phyloP scores from a whole-genome alignment of 2,797 vertebrate species.

The Distichodus sexfasciatus region DNA sequence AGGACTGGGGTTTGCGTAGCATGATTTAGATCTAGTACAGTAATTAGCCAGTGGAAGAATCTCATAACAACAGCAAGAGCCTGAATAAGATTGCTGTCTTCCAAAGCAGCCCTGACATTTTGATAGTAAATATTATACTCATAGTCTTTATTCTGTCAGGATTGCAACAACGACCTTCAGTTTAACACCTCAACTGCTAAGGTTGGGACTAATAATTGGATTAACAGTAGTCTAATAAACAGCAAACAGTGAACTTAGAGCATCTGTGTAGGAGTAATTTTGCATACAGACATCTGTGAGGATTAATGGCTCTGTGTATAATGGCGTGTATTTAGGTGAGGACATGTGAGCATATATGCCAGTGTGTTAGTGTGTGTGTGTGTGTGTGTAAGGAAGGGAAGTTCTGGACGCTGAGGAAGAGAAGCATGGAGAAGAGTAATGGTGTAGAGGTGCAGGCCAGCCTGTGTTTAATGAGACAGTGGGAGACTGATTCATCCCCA shows the following conservation, averaged over 20 bases:
- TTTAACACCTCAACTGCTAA: background rate
- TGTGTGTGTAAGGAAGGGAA: background rate
- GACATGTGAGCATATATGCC: background rate
- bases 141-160: background rate
- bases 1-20: no score
- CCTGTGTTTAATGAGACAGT: conserved; percentile 56
- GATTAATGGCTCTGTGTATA: background rate
- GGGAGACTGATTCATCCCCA: conserved; percentile 54
- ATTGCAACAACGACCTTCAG: no score
- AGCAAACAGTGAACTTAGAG: background rate
- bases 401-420: conserved; percentile 16
- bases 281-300: background rate
- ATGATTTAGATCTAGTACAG: no score
- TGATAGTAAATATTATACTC: background rate
- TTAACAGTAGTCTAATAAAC: background rate
- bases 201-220: no score
- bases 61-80: no score
- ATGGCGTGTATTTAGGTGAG: background rate
- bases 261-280: background rate
- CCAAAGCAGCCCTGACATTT: background rate
- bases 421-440: conserved; percentile 44
- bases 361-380: background rate
- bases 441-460: conserved; percentile 45
- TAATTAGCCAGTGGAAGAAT: no score
- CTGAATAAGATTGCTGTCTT: no score